Evolutionary conservation across 2,113 vertebrate genomes (phyloP).

Genomic region (Axis porcinus): DNA sequence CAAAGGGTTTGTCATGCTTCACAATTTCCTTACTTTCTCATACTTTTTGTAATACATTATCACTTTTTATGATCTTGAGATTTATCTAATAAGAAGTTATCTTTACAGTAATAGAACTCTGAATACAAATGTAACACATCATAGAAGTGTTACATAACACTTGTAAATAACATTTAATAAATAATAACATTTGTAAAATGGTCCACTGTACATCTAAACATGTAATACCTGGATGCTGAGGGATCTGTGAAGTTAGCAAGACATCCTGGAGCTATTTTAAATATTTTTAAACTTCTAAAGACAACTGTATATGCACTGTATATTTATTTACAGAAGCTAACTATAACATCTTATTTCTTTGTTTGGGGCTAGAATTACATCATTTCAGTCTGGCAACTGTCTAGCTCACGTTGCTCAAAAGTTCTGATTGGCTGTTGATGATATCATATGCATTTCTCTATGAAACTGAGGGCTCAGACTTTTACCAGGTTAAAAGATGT

Average conservation of each 20-base stretch:
- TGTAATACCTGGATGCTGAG: neutral
- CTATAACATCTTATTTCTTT: neutral
- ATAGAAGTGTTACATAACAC: neutral
- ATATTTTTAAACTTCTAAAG: conserved; percentile 6
- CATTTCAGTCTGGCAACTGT: neutral
- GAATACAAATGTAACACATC: neutral
- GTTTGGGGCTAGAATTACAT: conserved; percentile 29
- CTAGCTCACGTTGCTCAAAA: neutral
- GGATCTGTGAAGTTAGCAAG: neutral
- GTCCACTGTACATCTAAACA: neutral
- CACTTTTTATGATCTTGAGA: neutral
- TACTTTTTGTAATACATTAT: neutral
- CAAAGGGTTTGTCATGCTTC: neutral
- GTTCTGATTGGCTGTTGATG: neutral
- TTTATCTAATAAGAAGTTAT: neutral
- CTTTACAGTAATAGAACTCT: neutral
- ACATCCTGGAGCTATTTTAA: neutral
- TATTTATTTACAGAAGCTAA: neutral
- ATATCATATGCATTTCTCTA: neutral
- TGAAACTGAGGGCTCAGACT: neutral
- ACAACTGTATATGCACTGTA: neutral
- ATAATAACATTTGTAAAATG: neutral
- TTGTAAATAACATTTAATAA: neutral
- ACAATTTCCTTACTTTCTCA: neutral
- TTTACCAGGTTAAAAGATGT: neutral